Conservation (phyloP, 2,113 vertebrate genomes). For the Hemiprocne comata region DNA sequence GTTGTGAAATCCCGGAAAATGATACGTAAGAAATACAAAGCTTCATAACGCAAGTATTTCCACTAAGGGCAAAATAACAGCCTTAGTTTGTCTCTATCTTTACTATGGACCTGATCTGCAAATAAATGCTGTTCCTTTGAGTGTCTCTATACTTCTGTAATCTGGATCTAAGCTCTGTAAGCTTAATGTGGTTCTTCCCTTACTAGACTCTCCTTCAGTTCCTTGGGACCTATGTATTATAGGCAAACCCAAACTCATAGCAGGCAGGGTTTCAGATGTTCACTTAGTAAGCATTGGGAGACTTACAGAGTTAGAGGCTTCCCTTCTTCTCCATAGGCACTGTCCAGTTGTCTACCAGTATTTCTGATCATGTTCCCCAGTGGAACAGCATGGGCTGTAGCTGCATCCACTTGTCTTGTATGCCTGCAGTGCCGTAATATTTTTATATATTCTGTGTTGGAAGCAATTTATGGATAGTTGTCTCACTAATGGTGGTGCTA, state of each 20-base stretch:
- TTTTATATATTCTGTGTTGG: not conserved
- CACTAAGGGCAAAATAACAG: not conserved
- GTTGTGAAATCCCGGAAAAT: constrained; percentile 88
- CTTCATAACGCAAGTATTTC: not conserved
- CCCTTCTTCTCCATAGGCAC: not conserved
- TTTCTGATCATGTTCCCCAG: not conserved
- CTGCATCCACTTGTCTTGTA: not conserved
- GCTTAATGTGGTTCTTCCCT: not conserved
- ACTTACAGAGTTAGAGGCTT: not conserved
- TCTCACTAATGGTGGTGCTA: not conserved
- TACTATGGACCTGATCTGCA: not conserved
- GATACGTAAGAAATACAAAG: constrained; percentile 84
- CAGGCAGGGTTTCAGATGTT: not conserved
- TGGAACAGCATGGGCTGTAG: not conserved
- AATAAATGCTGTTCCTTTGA: not conserved
- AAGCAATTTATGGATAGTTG: not conserved
- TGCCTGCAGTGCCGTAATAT: not conserved
- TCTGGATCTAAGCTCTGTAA: not conserved
- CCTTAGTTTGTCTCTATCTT: not conserved
- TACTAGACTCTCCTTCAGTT: not conserved
- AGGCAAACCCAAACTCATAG: not conserved
- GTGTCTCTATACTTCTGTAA: not conserved
- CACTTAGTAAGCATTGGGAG: not conserved
- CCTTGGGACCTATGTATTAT: not conserved
- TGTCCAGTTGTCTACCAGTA: not conserved